Evolutionary conservation across 1,140 invertebrate genomes (phyloP).

Genomic region (Micrasema minimum): DNA sequence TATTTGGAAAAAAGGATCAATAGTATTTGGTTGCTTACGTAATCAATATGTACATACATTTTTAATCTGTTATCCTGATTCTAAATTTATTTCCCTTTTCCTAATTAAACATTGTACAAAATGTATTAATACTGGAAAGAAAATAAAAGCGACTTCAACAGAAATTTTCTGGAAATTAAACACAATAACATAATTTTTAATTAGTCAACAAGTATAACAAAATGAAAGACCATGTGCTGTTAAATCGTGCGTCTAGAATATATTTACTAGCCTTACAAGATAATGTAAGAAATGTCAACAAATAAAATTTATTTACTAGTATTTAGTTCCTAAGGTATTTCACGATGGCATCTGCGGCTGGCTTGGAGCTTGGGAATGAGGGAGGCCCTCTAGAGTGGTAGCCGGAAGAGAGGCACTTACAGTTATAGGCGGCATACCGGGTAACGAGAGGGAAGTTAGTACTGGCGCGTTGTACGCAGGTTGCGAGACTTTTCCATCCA

Average conservation of each 20-base stretch:
- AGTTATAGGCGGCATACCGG: conserved; percentile 85
- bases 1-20: no score
- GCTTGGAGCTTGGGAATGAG: conserved; percentile 61
- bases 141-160: no score
- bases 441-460: conserved; percentile 77
- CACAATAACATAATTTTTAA: no score
- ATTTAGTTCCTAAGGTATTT: conserved; percentile 36
- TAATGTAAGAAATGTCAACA: conserved; percentile 28
- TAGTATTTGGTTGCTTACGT: no score
- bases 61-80: no score
- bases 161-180: no score
- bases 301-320: conserved; percentile 29
- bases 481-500: conserved; percentile 53
- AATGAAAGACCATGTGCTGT: conserved; percentile 7
- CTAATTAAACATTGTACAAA: no score
- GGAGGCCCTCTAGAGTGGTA: conserved; percentile 64
- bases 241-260: conserved; percentile 18
- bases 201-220: not conserved
- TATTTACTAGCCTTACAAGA: conserved; percentile 23
- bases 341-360: conserved; percentile 59
- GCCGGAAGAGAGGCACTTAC: conserved; percentile 77
- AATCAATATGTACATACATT: no score
- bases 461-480: conserved; percentile 61
- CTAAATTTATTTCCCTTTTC: no score
- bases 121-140: no score